These are phyloP conservation scores for Nycteola revayana DNA, from an alignment of 2,888 invertebrate genomes.

Conservation along the genomic window DNA sequence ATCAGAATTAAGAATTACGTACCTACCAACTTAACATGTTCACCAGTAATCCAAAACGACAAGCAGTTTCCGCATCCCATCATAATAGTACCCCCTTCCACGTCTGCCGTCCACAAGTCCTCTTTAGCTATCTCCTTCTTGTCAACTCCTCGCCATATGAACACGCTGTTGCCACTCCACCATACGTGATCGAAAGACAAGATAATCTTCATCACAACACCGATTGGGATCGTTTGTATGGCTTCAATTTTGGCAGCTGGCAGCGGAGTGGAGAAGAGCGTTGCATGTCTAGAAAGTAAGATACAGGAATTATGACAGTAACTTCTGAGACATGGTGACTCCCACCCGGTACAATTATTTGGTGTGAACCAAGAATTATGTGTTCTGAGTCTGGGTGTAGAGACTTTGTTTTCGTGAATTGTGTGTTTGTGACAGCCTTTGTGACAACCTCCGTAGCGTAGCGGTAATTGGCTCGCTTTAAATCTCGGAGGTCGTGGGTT, in stretches of 20 bases:
- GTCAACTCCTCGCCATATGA: conserved; percentile 53
- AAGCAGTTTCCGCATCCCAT: conserved; percentile 28
- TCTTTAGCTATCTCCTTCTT: conserved; percentile 13
- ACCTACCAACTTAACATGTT: conserved; percentile 43
- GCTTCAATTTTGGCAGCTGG: conserved; percentile 32
- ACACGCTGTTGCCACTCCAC: conserved; percentile 13
- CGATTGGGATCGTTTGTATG: conserved; percentile 81
- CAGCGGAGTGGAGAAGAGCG: conserved; percentile 57
- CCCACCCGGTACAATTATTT: background rate
- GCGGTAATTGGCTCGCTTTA: too few relatives aligned
- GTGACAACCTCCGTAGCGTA: background rate
- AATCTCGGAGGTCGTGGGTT: too few relatives aligned
- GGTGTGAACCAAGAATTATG: background rate
- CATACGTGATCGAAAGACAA: conserved; percentile 19
- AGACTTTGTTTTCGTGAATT: background rate
- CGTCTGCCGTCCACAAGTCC: conserved; percentile 38
- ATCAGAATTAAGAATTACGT: background rate
- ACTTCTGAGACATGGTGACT: too few relatives aligned
- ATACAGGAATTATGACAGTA: background rate
- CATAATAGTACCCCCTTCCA: conserved; percentile 32
- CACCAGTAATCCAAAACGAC: conserved; percentile 45
- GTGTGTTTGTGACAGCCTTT: background rate
- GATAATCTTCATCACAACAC: conserved; percentile 41
- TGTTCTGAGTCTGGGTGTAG: background rate
- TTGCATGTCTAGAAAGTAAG: conserved; percentile 20